A percentile compares a stretch with the other conserved stretches of the same genome.
These are phyloP conservation scores for Gallinago stenura DNA, from an alignment of 2,797 vertebrate genomes.

Conservation along the genomic window DNA sequence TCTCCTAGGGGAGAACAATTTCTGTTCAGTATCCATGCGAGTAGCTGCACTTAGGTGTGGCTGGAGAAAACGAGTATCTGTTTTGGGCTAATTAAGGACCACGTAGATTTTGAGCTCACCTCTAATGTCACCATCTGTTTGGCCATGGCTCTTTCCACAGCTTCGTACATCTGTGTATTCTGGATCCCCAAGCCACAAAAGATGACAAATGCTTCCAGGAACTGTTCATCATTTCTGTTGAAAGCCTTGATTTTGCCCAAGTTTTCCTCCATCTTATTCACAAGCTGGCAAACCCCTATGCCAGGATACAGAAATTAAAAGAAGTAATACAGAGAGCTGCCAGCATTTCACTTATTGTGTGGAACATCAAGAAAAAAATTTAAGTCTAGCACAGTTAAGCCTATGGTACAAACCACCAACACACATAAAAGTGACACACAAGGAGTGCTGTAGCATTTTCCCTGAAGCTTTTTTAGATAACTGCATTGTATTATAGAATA, in stretches of 20 bases:
- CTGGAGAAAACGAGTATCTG: not conserved
- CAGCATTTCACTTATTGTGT: not conserved
- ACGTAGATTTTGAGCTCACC: constrained; percentile 79
- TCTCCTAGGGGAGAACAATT: not conserved
- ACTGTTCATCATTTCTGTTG: constrained; percentile 97
- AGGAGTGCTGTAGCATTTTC: not conserved
- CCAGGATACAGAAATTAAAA: constrained; percentile 31
- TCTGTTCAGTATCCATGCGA: not conserved
- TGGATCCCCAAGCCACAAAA: constrained; percentile 98
- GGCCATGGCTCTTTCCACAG: constrained; percentile 95
- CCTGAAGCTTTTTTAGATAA: not conserved
- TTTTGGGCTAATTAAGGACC: not conserved
- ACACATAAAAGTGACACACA: not conserved
- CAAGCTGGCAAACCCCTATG: constrained; percentile 93
- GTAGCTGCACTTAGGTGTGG: not conserved
- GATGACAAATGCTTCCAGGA: constrained; percentile 96
- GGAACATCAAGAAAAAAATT: not conserved
- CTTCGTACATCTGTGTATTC: constrained; percentile 99
- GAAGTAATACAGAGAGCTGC: not conserved
- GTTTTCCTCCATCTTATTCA: constrained; percentile 93
- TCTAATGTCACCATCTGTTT: constrained; percentile 97
- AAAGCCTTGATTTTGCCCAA: constrained; percentile 89
- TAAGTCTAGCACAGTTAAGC: not conserved
- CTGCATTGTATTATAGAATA: not conserved
- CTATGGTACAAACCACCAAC: not conserved